phyloP scores from a whole-genome alignment of 2,888 invertebrate genomes.

The Elmis aenea region DNA sequence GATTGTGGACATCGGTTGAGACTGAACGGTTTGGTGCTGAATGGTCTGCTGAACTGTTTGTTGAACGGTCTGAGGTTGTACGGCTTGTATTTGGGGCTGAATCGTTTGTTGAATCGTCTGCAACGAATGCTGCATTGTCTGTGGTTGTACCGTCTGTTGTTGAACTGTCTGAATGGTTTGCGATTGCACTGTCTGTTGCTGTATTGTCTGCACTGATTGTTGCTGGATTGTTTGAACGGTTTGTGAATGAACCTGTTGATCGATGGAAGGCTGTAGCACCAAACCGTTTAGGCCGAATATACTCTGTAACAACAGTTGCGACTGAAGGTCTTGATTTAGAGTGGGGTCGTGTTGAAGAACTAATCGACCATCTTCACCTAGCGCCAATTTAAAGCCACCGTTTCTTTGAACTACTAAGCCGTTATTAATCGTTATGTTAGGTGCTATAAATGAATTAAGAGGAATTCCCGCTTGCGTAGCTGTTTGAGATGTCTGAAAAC shows the following conservation, averaged over 20 bases:
- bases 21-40: conserved; percentile 41
- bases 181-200: conserved; percentile 45
- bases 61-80: conserved; percentile 41
- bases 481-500: conserved; percentile 17
- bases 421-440: conserved; percentile 45
- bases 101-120: conserved; percentile 42
- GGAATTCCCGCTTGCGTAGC: conserved; percentile 15
- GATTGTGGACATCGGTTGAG: conserved; percentile 36
- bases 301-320: conserved; percentile 45
- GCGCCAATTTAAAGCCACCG: conserved; percentile 60
- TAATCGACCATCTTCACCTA: conserved; percentile 64
- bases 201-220: conserved; percentile 45
- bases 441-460: conserved; percentile 25
- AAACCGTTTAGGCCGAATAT: conserved; percentile 43
- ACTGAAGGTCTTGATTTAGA: conserved; percentile 51
- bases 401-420: conserved; percentile 51
- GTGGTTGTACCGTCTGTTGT: conserved; percentile 44
- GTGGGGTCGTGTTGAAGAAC: conserved; percentile 62
- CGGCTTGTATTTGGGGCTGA: conserved; percentile 32
- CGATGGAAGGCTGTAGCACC: conserved; percentile 44
- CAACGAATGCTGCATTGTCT: conserved; percentile 37
- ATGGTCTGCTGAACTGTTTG: conserved; percentile 40
- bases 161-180: conserved; percentile 46
- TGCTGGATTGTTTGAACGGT: conserved; percentile 47
- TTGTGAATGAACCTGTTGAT: conserved; percentile 44